Base-by-base conservation (phyloP, 2,888 invertebrate genomes). In the Ormyrus nitidulus region DNA sequence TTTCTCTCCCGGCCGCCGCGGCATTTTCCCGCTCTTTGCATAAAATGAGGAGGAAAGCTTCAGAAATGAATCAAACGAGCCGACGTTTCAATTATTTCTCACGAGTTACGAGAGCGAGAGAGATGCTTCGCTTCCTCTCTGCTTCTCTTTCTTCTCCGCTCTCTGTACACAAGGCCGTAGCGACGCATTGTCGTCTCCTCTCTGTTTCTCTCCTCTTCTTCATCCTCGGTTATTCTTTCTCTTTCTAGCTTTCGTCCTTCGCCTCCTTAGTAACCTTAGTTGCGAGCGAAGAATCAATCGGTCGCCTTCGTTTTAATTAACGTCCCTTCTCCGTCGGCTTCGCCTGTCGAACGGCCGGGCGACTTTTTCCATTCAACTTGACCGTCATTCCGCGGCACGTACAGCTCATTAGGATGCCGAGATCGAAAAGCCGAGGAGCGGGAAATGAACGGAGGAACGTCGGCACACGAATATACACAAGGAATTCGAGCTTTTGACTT, bases 31-130 rank as follows among this genome's bases (percentile, higher is more conserved):
- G 82, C 82, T 83, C 85, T 87, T 86, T 86, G 87, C 87, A 87
- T 87, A 88, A 89, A 89, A 88, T 86, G 86, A 87, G 84, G 87
- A 86, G 87, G 85, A 87, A 87, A 87, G 85, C 87, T 84, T 80
- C 85, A 85, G 88, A 88, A 89, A 90, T 89, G 89, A 89, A 89
- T 89, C 89, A 90, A 90, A 89, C 85, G 84, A 84, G 81, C 84
- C 86, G 89, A 89, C 89, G 85, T 89, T 89, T 89, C 89, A 90
- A 89, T 90, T 89, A 89, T 89, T 89, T 89, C 87, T 86, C 85
- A 84, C 86, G 83, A 85, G 85, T 85, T 75, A 81, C 70, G 81
- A 71, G 70, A 72, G 54, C 62, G 56, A 53, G 61, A 51, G 46
- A 62, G 62, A 51, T 49, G 19, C 68, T 71, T 9, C 48, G 13